A percentile compares a stretch with the other conserved stretches of the same genome.
Evolutionary conservation across 2,113 vertebrate species (phyloP).

Genomic region (Oceanodroma tethys): DNA sequence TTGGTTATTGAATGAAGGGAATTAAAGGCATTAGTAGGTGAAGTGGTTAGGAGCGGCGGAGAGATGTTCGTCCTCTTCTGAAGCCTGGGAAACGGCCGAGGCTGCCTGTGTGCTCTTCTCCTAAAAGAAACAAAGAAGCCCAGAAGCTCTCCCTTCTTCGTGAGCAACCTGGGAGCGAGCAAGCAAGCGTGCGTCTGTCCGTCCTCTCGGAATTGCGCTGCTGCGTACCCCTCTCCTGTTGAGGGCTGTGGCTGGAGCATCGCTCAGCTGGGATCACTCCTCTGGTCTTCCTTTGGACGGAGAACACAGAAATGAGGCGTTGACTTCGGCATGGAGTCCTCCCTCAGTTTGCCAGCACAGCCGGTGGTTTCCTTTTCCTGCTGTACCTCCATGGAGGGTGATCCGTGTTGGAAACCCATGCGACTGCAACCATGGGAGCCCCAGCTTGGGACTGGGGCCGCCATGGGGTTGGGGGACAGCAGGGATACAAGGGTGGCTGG

Average conservation of each 20-base stretch:
- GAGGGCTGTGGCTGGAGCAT: background rate
- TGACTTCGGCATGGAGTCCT: background rate
- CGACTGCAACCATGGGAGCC: background rate
- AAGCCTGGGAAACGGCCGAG: background rate
- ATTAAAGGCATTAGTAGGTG: conserved; percentile 50
- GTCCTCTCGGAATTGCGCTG: accelerated
- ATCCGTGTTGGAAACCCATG: background rate
- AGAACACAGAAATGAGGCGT: background rate
- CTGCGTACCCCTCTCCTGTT: accelerated
- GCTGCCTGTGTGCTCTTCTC: background rate
- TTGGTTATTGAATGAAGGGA: conserved; percentile 50
- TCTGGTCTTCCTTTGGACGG: background rate
- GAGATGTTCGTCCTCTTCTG: background rate
- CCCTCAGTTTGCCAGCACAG: background rate
- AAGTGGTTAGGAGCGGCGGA: background rate
- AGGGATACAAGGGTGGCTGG: background rate
- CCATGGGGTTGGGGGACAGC: accelerated
- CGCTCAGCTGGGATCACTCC: accelerated
- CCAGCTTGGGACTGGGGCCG: background rate
- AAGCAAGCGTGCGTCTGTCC: accelerated
- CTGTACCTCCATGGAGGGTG: background rate
- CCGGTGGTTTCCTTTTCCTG: background rate
- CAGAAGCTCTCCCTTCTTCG: background rate
- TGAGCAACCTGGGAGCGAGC: background rate
- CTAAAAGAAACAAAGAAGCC: background rate